Evolutionary conservation across 2,888 invertebrate species (phyloP), one percentile per base, ranked within the genome.

Genomic region (Lumbricus terrestris): DNA sequence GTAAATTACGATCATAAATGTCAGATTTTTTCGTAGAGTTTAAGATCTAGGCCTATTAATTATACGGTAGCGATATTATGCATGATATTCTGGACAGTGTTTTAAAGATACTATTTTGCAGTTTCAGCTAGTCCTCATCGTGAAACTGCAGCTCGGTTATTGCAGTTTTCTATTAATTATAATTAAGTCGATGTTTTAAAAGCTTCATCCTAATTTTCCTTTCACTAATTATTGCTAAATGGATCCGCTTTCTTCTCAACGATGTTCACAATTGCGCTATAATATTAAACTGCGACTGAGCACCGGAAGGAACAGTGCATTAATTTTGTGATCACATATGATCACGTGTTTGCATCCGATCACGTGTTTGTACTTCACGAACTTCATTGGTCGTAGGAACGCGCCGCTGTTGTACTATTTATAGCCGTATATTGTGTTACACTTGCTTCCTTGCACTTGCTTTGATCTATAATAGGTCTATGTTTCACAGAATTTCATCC

Each of bases 171-270:
- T 33, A 20, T n/a, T n/a, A n/a, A n/a, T n/a, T n/a, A n/a, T 47
- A 47, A 47, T 47, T 47, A 47, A 35, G 85, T 35, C 37, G 20
- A 35, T 85, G n/a, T 85, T 34, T 85, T 85, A 20, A 85, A 85
- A 85, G 85, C 85, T 85, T 85, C 85, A 37, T 85, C 85, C 34
- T 85, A 85, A 35, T 85, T 85, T 85, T 8, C 1, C 34, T 85
- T 69, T 69, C 29, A 69, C 69, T 69, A n/a, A n/a, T n/a, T n/a
- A n/a, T n/a, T 69, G 69, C 69, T 69, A 69, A 69, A 29, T 69
- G 69, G 69, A 69, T n/a, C n/a, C 69, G 69, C 69, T 69, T 69
- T 69, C n/a, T n/a, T 69, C n/a, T 29, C 8, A 69, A 2, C n/a
- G 69, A 69, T 69, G 69, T 69, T 69, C 29, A n/a, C 69, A 69